These are phyloP conservation scores for Plagiodera versicolora DNA, from an alignment of 2,888 invertebrate genomes.

Conservation along the genomic window DNA sequence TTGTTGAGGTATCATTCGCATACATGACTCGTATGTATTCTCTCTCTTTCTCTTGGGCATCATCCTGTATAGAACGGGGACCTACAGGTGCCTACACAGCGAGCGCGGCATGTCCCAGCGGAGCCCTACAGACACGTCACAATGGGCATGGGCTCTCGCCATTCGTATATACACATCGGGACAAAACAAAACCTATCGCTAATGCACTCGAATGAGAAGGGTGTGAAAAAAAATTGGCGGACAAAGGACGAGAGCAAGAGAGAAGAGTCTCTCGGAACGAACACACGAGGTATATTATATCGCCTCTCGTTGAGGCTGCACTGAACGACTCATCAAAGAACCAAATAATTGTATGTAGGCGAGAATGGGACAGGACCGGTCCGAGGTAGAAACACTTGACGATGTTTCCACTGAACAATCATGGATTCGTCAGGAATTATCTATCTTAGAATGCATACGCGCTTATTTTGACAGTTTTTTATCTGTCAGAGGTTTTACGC, in stretches of 20 bases:
- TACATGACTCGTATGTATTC: too few species aligned
- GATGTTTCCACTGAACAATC: too few species aligned
- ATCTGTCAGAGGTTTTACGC: too few species aligned
- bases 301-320: neutral
- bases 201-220: conserved; percentile 4
- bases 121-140: neutral
- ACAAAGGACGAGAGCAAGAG: conserved; percentile 3
- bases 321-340: conserved; percentile 7
- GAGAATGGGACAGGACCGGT: conserved; percentile 8
- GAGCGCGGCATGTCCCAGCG: neutral
- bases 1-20: too few species aligned
- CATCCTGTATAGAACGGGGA: too few species aligned
- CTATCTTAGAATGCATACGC: too few species aligned
- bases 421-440: too few species aligned
- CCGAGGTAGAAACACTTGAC: too few species aligned
- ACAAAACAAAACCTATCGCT: neutral
- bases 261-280: neutral
- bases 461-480: too few species aligned
- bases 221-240: conserved; percentile 13
- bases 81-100: neutral
- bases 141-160: neutral
- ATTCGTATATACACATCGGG: neutral
- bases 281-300: neutral
- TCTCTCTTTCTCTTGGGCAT: too few species aligned
- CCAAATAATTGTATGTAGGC: conserved; percentile 19